Base-by-base conservation (phyloP, 2,888 invertebrate species). In the Leucophenga maculata region DNA sequence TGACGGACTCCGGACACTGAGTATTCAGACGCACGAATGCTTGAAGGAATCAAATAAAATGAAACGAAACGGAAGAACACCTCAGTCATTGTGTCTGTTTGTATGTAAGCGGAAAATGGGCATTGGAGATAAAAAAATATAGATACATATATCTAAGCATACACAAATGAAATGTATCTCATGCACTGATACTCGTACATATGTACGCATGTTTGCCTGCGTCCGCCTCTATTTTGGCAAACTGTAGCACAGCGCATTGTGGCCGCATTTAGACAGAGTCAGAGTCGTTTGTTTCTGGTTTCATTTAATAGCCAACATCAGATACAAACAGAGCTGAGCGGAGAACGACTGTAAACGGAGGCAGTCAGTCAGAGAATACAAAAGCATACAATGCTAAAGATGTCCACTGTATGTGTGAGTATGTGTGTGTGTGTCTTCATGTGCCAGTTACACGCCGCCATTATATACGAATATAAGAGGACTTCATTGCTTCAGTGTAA, bases 11-110 rank as follows among this genome's bases (percentile, higher is more conserved):
- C 8, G 39, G 39, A 39, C 11, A 11, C 8, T 39, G 39, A 39
- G 39, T 39, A 39, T 39, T 39, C 11, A 39, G 8, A 8, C 11
- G 39, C 39, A 39, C 39, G 39, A 39, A 39, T 39, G 39, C 39
- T 39, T 39, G 4, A 57, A 31, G 13, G 32, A 57, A 57, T 13
- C 3, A 11, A 44, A 44, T 26, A n/a, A 68, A 65, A 46, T 26
- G 54, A 68, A 22, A 52, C 67, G 65, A 59, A 59, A 54, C 69
- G 66, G 44, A 67, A 68, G 57, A 70, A 78, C 65, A 73, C 72
- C 72, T 72, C 57, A 57, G 55, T 46, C 67, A 67, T 60, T 48
- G n/a, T n/a, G 46, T 31, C 20, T 39, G 48, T 32, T 70, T 74
- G 66, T 69, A 68, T 69, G n/a, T n/a, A 26, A 3, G 50, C n/a